Conservation (phyloP, 2,113 vertebrate species). For the Paracanthobrama guichenoti region DNA sequence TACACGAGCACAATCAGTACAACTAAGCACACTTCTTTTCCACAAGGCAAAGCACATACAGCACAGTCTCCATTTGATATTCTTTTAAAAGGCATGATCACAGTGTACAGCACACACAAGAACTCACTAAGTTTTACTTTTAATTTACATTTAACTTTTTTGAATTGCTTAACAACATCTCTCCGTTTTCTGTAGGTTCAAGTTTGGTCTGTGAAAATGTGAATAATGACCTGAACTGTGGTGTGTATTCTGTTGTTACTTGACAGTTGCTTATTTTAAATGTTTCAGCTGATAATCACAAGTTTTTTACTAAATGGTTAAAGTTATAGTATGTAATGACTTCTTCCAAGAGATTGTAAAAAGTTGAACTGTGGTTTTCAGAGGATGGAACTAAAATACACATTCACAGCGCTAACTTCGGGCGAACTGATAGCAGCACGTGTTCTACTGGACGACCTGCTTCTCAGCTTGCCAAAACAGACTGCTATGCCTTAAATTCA, state of each 20-base stretch:
- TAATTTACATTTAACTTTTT: not conserved
- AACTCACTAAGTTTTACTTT: not conserved
- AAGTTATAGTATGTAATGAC: not conserved
- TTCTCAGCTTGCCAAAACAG: constrained; percentile 3
- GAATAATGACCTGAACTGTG: not conserved
- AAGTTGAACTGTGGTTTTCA: not conserved
- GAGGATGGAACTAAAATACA: not conserved
- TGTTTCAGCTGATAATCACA: not conserved
- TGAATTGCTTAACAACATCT: not conserved
- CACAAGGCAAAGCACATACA: not conserved
- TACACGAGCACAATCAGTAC: not conserved
- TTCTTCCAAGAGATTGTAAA: not conserved
- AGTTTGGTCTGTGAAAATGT: constrained; percentile 21
- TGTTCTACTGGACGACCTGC: constrained; percentile 17
- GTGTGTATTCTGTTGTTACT: constrained; percentile 11
- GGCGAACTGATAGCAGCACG: constrained; percentile 26
- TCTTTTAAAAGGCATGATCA: not conserved
- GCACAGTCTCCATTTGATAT: not conserved
- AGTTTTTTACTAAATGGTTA: not conserved
- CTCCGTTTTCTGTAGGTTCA: constrained; percentile 18
- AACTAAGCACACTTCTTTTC: not conserved
- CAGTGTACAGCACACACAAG: not conserved
- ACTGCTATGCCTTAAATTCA: not conserved
- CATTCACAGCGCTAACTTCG: constrained; percentile 28
- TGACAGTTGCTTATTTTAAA: not conserved